Conservation (phyloP, 2,888 invertebrate species). For the Drosophila prostipennis region DNA sequence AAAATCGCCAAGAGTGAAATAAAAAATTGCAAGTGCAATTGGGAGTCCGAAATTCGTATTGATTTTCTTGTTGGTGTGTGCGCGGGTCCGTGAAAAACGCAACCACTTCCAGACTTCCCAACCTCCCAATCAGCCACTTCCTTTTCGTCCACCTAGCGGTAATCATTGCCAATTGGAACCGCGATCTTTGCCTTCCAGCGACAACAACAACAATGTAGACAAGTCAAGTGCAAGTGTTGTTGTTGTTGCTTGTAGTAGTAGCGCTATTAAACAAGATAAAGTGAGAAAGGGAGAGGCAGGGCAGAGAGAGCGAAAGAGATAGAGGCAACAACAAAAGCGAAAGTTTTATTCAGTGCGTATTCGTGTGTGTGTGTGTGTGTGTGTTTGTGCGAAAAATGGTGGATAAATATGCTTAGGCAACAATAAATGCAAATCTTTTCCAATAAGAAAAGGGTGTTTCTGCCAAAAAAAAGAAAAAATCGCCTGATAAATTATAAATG, state of each 20-base stretch:
- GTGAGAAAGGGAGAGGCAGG: background rate
- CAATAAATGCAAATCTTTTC: conserved; percentile 25
- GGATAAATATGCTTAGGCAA: conserved; percentile 36
- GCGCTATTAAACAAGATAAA: conserved; percentile 31
- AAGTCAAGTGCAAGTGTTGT: conserved; percentile 37
- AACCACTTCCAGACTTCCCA: conserved; percentile 53
- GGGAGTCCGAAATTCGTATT: conserved; percentile 49
- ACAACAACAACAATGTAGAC: conserved; percentile 36
- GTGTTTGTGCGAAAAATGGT: conserved; percentile 56
- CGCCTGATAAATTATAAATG: conserved; percentile 13
- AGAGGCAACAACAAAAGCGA: conserved; percentile 53
- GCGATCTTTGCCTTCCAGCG: conserved; percentile 15
- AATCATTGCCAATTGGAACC: conserved; percentile 25
- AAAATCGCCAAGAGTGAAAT: background rate
- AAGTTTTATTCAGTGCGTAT: conserved; percentile 50
- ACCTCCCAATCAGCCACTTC: conserved; percentile 10
- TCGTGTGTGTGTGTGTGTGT: conserved; percentile 10
- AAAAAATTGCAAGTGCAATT: background rate
- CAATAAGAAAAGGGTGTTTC: conserved; percentile 18
- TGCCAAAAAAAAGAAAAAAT: too few relatives aligned
- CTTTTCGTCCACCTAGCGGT: conserved; percentile 32
- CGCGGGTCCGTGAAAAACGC: conserved; percentile 33
- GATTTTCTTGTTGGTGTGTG: conserved; percentile 61
- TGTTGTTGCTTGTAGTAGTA: conserved; percentile 30
- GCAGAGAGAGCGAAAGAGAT: background rate